Evolutionary conservation across 1,140 invertebrate genomes (phyloP).

Genomic region (Eriocheir sinensis): DNA sequence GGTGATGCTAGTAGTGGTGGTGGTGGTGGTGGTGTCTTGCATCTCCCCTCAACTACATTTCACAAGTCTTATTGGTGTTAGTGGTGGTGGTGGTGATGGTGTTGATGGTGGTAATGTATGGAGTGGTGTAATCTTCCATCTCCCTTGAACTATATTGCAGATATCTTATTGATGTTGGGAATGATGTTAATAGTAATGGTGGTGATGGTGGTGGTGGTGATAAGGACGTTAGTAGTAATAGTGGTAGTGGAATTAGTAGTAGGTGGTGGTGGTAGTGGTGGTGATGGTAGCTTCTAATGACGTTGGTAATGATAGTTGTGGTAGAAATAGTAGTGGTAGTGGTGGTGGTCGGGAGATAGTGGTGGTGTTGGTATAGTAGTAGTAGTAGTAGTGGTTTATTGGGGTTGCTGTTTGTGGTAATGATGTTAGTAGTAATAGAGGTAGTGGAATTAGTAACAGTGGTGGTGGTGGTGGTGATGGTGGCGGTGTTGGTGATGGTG

Average conservation of each 20-base stretch:
- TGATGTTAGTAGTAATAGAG: background rate
- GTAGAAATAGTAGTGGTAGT: conserved; percentile 12
- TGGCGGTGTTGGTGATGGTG: background rate
- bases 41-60: too few species aligned
- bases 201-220: background rate
- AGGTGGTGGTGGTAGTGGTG: background rate
- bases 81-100: background rate
- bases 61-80: too few species aligned
- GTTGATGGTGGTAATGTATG: background rate
- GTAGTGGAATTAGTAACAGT: background rate
- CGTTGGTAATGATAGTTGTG: background rate
- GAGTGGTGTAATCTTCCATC: background rate
- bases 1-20: background rate
- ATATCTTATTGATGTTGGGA: background rate
- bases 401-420: too few species aligned
- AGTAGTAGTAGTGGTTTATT: background rate
- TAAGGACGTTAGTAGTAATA: background rate
- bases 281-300: too few species aligned
- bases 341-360: background rate
- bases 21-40: background rate
- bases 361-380: background rate
- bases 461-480: conserved; percentile 20
- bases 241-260: background rate
- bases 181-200: background rate
- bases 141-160: too few species aligned